A percentile compares a stretch with the other conserved stretches of the same genome.
phyloP scores from a whole-genome alignment of 2,113 vertebrate species.

The Camelus bactrianus region DNA sequence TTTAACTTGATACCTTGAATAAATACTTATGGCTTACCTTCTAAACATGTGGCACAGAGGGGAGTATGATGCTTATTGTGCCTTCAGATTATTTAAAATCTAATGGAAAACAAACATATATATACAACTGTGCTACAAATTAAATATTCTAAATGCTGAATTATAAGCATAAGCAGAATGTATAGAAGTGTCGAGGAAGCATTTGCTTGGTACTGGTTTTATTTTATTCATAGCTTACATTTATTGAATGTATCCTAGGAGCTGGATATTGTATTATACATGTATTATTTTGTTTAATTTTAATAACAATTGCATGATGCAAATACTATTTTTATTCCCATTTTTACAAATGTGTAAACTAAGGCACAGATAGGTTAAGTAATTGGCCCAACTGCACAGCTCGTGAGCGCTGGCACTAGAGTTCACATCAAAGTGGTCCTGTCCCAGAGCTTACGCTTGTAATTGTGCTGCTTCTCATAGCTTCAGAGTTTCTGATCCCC shows the following conservation, averaged over 20 bases:
- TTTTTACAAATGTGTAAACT: conserved; percentile 14
- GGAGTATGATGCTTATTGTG: neutral
- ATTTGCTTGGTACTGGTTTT: neutral
- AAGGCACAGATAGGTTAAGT: neutral
- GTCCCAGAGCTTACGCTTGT: neutral
- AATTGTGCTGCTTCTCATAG: neutral
- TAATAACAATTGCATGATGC: neutral
- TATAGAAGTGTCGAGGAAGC: neutral
- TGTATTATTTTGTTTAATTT: neutral
- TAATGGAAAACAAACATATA: neutral
- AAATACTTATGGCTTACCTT: neutral
- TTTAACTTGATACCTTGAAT: neutral
- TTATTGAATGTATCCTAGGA: neutral
- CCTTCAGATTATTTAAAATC: neutral
- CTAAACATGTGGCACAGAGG: neutral
- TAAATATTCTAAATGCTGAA: neutral
- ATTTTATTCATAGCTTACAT: neutral
- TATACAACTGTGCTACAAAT: neutral
- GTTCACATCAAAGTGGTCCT: neutral
- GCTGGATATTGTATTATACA: neutral
- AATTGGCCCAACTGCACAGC: neutral
- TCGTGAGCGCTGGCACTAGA: neutral
- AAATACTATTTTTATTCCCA: neutral
- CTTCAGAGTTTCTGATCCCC: neutral
- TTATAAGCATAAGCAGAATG: neutral